Evolutionary conservation across 2,888 invertebrate genomes (phyloP).

Genomic region (Frankliniella intonsa): DNA sequence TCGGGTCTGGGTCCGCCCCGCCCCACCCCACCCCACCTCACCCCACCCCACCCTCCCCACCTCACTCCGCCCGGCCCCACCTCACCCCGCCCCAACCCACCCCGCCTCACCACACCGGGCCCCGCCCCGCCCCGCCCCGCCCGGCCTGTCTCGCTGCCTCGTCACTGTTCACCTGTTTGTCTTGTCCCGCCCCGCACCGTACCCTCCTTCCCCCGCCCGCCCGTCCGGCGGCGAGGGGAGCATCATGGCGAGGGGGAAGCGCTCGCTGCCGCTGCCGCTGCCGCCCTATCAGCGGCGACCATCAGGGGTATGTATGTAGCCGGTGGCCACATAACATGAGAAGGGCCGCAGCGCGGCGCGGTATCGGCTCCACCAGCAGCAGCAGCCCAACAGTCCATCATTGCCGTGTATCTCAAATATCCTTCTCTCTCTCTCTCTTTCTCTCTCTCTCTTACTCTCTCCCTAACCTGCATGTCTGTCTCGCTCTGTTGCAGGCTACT

Average conservation of each 20-base stretch:
- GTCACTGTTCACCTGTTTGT: too few relatives aligned
- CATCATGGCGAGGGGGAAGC: too few relatives aligned
- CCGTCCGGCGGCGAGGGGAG: neutral
- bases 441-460: neutral
- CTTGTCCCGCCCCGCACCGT: too few relatives aligned
- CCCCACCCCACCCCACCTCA: neutral
- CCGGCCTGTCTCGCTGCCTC: neutral
- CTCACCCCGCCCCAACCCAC: neutral
- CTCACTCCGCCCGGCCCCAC: neutral
- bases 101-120: too few relatives aligned
- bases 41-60: neutral
- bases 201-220: neutral
- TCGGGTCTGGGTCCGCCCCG: neutral
- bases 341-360: too few relatives aligned
- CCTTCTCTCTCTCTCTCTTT: constrained; percentile 8
- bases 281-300: too few relatives aligned
- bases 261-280: neutral
- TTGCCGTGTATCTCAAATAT: too few relatives aligned
- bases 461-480: neutral
- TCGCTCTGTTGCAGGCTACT: constrained; percentile 7
- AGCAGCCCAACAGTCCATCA: too few relatives aligned
- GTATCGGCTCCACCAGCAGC: too few relatives aligned
- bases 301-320: too few relatives aligned
- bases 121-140: neutral
- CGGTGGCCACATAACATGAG: too few relatives aligned